A percentile compares a stretch with the other conserved stretches of the same genome.
phyloP scores from a whole-genome alignment of 1,140 invertebrate genomes.

The Leptinotarsa defecta region DNA sequence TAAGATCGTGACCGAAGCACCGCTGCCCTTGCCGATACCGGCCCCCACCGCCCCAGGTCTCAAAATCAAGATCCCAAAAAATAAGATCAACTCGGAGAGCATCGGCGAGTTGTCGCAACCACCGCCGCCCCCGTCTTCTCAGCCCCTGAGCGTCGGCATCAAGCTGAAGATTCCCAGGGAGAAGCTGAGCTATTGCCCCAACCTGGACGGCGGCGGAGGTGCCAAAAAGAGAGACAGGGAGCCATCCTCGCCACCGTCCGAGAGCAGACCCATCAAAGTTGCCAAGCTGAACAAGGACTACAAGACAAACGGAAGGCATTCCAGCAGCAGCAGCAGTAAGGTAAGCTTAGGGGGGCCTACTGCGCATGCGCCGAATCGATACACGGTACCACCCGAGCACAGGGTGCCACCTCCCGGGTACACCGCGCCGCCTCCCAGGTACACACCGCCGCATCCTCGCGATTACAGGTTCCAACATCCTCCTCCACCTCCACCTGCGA shows the following conservation, averaged over 20 bases:
- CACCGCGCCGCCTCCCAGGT: not conserved
- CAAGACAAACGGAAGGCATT: slow-evolving; percentile 52
- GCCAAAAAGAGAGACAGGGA: slow-evolving; percentile 50
- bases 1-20: slow-evolving; percentile 56
- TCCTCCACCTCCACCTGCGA: slow-evolving; percentile 5
- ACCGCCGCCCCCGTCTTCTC: slow-evolving; percentile 4
- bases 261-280: slow-evolving; percentile 32
- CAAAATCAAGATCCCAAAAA: slow-evolving; percentile 70
- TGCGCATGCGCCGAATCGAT: not conserved
- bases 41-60: slow-evolving; percentile 50
- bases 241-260: slow-evolving; percentile 27
- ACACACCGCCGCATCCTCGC: not conserved
- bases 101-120: slow-evolving; percentile 43
- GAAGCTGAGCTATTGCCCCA: slow-evolving; percentile 51
- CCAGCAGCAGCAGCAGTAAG: slow-evolving; percentile 47
- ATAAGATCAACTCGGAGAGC: slow-evolving; percentile 59
- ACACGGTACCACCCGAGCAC: not conserved
- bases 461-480: not conserved
- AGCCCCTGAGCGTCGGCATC: slow-evolving; percentile 41
- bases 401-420: not conserved
- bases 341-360: not conserved
- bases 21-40: slow-evolving; percentile 15
- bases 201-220: not conserved
- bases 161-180: slow-evolving; percentile 65
- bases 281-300: slow-evolving; percentile 40